Conservation (phyloP, 1,140 invertebrate species). For the Varroa destructor region DNA sequence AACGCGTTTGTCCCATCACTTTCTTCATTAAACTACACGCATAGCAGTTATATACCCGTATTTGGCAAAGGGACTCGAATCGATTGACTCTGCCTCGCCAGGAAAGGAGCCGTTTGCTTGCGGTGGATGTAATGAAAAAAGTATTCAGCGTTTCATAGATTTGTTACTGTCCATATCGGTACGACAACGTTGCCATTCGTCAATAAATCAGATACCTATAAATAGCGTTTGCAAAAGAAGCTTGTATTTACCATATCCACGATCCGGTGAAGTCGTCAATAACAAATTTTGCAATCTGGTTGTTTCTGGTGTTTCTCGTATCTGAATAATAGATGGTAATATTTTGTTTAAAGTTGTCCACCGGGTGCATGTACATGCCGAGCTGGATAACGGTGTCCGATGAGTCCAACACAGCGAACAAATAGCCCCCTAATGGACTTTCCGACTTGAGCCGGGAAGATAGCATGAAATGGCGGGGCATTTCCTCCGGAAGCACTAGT, state of each 20-base stretch:
- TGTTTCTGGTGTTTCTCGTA: neutral
- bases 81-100: no score
- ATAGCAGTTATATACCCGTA: no score
- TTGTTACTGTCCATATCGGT: no score
- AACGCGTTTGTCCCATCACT: no score
- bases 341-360: constrained; percentile 22
- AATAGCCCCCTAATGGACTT: constrained; percentile 5
- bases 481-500: constrained; percentile 9
- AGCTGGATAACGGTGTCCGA: constrained; percentile 15
- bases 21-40: no score
- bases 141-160: no score
- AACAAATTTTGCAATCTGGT: constrained; percentile 15
- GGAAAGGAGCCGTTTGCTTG: no score
- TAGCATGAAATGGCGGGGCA: constrained; percentile 22
- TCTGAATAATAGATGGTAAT: constrained; percentile 22
- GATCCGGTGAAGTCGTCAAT: constrained; percentile 22
- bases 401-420: constrained; percentile 16
- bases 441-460: neutral
- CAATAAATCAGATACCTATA: no score
- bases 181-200: no score
- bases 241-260: neutral
- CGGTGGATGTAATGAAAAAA: no score
- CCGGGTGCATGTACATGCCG: constrained; percentile 18
- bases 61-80: no score
- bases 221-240: no score